phyloP scores from a whole-genome alignment of 2,113 vertebrate genomes.

The Ceyx melanurus region DNA sequence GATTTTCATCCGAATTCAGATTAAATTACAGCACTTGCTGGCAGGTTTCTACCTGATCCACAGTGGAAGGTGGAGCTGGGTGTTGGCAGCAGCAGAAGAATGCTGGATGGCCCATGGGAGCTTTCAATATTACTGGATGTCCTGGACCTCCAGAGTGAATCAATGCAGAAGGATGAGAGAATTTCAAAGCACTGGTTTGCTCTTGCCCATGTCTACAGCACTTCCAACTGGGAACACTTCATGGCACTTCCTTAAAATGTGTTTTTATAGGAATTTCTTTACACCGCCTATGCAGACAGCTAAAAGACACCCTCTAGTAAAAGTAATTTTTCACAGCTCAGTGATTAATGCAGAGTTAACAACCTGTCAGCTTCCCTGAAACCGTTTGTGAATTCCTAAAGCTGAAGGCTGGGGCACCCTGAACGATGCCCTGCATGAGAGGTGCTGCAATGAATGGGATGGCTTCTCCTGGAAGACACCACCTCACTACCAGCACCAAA shows the following conservation, averaged over 20 bases:
- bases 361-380: neutral
- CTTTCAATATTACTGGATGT: neutral
- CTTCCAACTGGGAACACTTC: neutral
- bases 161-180: neutral
- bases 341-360: constrained; percentile 3
- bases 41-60: neutral
- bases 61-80: neutral
- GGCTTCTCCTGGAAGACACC: neutral
- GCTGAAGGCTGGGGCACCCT: neutral
- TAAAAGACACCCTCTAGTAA: neutral
- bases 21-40: neutral
- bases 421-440: neutral
- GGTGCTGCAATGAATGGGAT: neutral
- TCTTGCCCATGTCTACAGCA: neutral
- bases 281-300: accelerated
- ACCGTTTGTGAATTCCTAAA: neutral
- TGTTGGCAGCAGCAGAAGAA: neutral
- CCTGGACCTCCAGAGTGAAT: neutral
- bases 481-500: accelerated
- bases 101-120: neutral
- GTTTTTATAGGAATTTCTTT: neutral
- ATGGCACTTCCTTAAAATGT: neutral
- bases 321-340: neutral
- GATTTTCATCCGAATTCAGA: neutral
- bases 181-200: neutral